Evolutionary conservation across 2,888 invertebrate species (phyloP).

Genomic region (Flexamia atlantica): DNA sequence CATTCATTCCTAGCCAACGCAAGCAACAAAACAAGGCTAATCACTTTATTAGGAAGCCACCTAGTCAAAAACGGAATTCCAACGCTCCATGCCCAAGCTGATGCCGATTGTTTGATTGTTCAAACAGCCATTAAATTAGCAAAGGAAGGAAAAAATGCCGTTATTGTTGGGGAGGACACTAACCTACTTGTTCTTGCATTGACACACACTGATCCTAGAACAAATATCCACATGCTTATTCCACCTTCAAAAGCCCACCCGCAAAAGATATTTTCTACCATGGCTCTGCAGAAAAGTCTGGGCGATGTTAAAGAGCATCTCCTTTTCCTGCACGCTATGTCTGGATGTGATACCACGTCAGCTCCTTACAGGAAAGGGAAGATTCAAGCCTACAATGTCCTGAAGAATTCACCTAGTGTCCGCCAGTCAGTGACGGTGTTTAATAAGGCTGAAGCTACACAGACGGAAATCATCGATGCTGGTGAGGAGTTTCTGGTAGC

Average conservation of each 20-base stretch:
- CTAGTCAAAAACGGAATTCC: background rate
- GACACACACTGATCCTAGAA: background rate
- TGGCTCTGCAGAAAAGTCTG: background rate
- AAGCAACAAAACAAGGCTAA: background rate
- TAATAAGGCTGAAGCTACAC: background rate
- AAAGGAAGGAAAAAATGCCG: background rate
- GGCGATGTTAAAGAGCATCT: background rate
- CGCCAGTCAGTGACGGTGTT: background rate
- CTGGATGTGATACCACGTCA: background rate
- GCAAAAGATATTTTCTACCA: background rate
- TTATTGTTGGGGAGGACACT: background rate
- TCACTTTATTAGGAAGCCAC: background rate
- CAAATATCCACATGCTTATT: background rate
- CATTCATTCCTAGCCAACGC: background rate
- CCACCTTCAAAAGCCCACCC: background rate
- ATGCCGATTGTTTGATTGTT: background rate
- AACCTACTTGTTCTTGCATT: background rate
- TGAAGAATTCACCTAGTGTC: background rate
- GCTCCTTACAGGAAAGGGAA: slow-evolving; percentile 4
- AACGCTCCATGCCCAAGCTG: background rate
- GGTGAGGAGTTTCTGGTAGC: background rate
- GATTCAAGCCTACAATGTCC: background rate
- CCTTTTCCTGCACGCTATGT: background rate
- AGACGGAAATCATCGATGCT: slow-evolving; percentile 6
- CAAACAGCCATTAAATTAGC: background rate